Percentiles rank a stretch among this genome's conserved stretches.
Evolutionary conservation across 2,888 invertebrate species (phyloP).

Genomic region (Acronicta psi): DNA sequence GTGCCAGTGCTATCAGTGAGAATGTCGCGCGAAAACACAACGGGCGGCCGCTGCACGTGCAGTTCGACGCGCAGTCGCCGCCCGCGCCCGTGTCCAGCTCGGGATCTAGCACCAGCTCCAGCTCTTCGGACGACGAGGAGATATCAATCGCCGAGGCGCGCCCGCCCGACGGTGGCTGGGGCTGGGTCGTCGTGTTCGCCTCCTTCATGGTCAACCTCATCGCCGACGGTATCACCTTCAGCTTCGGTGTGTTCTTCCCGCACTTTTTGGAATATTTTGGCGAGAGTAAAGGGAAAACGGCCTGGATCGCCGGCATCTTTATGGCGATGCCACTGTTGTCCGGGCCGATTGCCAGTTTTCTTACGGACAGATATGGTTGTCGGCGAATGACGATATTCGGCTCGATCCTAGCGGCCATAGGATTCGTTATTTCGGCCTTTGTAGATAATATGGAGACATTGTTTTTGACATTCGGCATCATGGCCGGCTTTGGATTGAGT

Average conservation of each 20-base stretch:
- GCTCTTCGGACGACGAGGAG: constrained; percentile 90
- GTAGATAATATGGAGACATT: constrained; percentile 93
- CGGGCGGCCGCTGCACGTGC: constrained; percentile 87
- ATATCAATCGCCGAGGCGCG: constrained; percentile 91
- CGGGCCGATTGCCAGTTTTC: constrained; percentile 95
- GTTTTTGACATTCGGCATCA: constrained; percentile 94
- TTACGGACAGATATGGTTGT: constrained; percentile 95
- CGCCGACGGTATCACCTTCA: constrained; percentile 97
- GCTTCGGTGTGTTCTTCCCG: constrained; percentile 96
- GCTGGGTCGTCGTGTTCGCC: constrained; percentile 97
- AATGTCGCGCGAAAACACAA: constrained; percentile 66
- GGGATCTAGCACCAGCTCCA: constrained; percentile 83
- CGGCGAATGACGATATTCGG: constrained; percentile 94
- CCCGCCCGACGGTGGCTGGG: constrained; percentile 97
- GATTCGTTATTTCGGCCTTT: constrained; percentile 94
- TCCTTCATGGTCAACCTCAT: constrained; percentile 97
- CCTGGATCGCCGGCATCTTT: constrained; percentile 96
- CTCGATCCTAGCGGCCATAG: constrained; percentile 92
- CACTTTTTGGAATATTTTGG: constrained; percentile 96
- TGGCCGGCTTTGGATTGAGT: constrained; percentile 95
- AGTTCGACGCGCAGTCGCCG: constrained; percentile 88
- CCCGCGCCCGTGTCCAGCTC: constrained; percentile 79
- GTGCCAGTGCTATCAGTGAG: constrained; percentile 50
- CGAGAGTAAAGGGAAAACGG: constrained; percentile 95
- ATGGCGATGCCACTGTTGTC: constrained; percentile 97